Conservation (phyloP, 2,888 invertebrate genomes). For the Harmothoe impar region DNA sequence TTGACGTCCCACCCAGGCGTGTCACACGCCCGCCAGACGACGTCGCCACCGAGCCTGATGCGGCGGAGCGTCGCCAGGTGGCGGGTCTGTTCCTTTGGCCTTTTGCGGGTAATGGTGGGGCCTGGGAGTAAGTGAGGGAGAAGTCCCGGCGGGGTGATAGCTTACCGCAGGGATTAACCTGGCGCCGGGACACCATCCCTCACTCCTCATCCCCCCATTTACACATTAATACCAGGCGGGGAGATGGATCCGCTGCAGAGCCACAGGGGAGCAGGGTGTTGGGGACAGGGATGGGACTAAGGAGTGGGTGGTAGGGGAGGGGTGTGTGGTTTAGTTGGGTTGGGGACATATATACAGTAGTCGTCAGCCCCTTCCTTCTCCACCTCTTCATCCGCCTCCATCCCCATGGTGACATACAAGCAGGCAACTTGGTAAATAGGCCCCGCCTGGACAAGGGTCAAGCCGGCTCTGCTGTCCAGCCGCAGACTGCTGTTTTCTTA, state of each 20-base stretch:
- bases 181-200: neutral
- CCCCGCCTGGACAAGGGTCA: neutral
- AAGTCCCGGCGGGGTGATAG: slow-evolving; percentile 27
- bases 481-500: neutral
- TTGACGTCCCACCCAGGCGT: neutral
- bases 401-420: neutral
- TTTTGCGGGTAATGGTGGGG: slow-evolving; percentile 11
- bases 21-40: neutral
- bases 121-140: slow-evolving; percentile 23
- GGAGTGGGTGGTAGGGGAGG: neutral
- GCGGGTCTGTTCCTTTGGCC: slow-evolving; percentile 25
- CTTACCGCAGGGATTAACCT: slow-evolving; percentile 56
- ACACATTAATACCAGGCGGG: slow-evolving; percentile 40
- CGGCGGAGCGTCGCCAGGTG: neutral
- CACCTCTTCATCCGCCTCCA: neutral
- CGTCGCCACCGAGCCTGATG: neutral
- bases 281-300: neutral
- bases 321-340: neutral
- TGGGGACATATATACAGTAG: neutral
- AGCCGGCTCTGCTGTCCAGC: neutral
- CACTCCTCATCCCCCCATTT: slow-evolving; percentile 31
- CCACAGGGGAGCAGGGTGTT: slow-evolving; percentile 8
- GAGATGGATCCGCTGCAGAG: neutral
- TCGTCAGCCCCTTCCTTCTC: neutral
- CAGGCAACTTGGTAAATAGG: neutral